Evolutionary conservation across 30 jellyfish, hydroid and myxozoan genomes (phyloP).

Genomic region (Turritopsis rubra): DNA sequence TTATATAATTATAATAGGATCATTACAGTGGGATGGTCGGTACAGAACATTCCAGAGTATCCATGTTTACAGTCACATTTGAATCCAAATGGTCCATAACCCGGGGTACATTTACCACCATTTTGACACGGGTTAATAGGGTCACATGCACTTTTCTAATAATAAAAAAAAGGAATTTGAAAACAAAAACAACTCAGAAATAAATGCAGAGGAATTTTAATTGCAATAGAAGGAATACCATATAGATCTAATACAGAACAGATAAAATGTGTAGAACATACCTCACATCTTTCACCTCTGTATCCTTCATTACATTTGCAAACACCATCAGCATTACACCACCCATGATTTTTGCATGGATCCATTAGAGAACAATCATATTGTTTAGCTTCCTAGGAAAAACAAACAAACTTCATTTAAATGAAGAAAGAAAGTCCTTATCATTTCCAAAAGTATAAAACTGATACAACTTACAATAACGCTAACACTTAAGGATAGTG

Average conservation of each 20-base stretch:
- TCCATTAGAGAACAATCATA: not conserved
- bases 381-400: not conserved
- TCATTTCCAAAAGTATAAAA: not conserved
- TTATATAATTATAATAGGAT: not conserved
- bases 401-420: not conserved
- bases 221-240: not conserved
- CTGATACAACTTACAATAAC: not conserved
- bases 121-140: conserved; percentile 3
- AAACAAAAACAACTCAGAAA: no score
- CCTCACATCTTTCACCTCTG: not conserved
- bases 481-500: not conserved
- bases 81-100: not conserved
- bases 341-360: not conserved
- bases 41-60: conserved; percentile 9
- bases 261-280: no score
- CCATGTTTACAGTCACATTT: not conserved
- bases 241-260: no score
- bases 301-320: not conserved
- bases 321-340: not conserved
- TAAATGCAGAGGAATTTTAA: not conserved
- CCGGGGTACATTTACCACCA: conserved; percentile 1
- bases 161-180: not conserved
- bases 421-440: no score
- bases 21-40: not conserved
- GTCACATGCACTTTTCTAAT: conserved; percentile 3